Conservation (phyloP, 2,888 invertebrate species). For the Nephrotoma guestfalica region DNA sequence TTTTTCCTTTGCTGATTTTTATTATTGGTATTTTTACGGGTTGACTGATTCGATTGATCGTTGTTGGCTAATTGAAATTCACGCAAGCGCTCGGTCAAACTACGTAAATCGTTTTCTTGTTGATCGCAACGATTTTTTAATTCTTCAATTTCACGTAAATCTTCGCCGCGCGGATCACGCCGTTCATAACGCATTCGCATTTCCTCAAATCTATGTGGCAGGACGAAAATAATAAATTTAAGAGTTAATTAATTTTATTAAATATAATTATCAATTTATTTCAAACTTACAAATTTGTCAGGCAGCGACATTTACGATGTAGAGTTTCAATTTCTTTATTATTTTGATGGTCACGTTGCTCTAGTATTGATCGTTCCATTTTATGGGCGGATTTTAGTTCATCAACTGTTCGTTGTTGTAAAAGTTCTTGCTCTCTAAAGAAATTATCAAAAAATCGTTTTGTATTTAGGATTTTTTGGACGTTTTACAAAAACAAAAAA, state of each 20-base stretch:
- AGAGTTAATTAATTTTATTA: not conserved
- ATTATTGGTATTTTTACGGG: constrained; percentile 2
- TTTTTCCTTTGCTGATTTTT: constrained; percentile 5
- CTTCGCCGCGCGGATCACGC: constrained; percentile 40
- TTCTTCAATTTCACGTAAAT: constrained; percentile 38
- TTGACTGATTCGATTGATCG: constrained; percentile 15
- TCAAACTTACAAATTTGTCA: constrained; percentile 41
- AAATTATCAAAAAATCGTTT: not conserved
- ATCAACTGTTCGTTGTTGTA: constrained; percentile 29
- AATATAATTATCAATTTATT: not conserved
- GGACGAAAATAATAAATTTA: not conserved
- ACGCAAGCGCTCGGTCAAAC: constrained; percentile 40
- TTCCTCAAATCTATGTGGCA: constrained; percentile 38
- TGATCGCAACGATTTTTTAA: constrained; percentile 39
- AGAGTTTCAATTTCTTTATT: constrained; percentile 39
- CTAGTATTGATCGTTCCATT: constrained; percentile 27
- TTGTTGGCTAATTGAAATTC: constrained; percentile 35
- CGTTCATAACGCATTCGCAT: constrained; percentile 41
- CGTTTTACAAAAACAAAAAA: constrained; percentile 16
- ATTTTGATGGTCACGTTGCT: constrained; percentile 36
- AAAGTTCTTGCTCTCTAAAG: constrained; percentile 34
- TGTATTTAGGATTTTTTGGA: constrained; percentile 7
- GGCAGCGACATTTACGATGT: constrained; percentile 39
- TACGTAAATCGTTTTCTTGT: constrained; percentile 40
- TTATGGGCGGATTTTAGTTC: constrained; percentile 30